phyloP scores from a whole-genome alignment of 1,140 invertebrate genomes.

The Atta colombica region DNA sequence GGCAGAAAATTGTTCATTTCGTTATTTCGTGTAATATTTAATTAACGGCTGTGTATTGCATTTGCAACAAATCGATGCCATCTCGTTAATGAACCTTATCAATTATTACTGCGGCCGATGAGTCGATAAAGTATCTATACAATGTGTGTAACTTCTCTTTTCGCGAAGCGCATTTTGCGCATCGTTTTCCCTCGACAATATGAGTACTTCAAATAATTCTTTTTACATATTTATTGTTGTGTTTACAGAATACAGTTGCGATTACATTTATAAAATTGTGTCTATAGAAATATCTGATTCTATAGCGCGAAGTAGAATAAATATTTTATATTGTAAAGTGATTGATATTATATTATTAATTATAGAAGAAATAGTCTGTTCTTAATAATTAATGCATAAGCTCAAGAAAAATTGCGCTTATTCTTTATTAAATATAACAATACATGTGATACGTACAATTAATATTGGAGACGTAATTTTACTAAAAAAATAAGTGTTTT shows the following conservation, averaged over 20 bases:
- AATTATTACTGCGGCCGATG: slow-evolving; percentile 55
- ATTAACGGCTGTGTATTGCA: slow-evolving; percentile 52
- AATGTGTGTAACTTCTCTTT: slow-evolving; percentile 40
- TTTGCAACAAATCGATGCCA: slow-evolving; percentile 61
- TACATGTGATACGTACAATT: not conserved
- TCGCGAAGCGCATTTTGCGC: slow-evolving; percentile 3
- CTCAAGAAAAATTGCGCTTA: slow-evolving; percentile 53
- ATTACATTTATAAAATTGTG: slow-evolving; percentile 14
- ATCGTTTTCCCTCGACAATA: not conserved
- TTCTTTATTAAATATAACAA: slow-evolving; percentile 59
- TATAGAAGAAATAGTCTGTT: not conserved
- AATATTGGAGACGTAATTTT: not conserved
- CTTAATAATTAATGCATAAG: slow-evolving; percentile 83
- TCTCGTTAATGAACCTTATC: slow-evolving; percentile 63
- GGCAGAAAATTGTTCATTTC: slow-evolving; percentile 42
- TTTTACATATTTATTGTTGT: slow-evolving; percentile 24
- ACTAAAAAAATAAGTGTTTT: not conserved
- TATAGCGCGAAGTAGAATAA: not conserved
- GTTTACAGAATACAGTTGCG: slow-evolving; percentile 8
- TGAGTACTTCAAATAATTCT: slow-evolving; percentile 13
- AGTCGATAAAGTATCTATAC: slow-evolving; percentile 57
- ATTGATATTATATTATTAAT: not conserved
- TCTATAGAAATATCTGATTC: not conserved
- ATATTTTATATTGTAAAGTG: slow-evolving; percentile 20
- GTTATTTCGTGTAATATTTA: slow-evolving; percentile 57